Percentiles rank a stretch among this genome's conserved stretches.
Evolutionary conservation across 2,113 vertebrate genomes (phyloP).

Genomic region (Grus americana): DNA sequence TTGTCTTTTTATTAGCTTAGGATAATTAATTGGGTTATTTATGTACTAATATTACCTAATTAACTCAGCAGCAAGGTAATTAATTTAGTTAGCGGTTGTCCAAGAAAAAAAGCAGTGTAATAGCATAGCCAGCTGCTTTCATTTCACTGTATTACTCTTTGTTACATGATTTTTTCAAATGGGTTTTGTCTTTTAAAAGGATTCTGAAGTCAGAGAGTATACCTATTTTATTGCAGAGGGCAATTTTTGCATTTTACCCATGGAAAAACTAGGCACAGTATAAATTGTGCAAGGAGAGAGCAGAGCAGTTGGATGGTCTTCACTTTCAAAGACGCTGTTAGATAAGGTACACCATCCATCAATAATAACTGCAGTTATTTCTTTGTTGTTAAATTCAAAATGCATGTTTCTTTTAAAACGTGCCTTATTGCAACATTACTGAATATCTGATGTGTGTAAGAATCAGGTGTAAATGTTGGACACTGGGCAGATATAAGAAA

Average conservation of each 20-base stretch:
- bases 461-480: background rate
- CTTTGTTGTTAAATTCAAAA: background rate
- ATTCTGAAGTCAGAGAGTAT: background rate
- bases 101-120: background rate
- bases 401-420: background rate
- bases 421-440: background rate
- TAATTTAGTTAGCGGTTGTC: constrained; percentile 56
- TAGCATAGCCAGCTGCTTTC: constrained; percentile 18
- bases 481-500: background rate
- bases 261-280: background rate
- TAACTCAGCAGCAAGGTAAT: constrained; percentile 65
- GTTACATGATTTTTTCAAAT: constrained; percentile 8
- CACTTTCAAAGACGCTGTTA: background rate
- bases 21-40: constrained; percentile 73
- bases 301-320: background rate
- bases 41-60: constrained; percentile 74
- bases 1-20: constrained; percentile 69
- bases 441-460: background rate
- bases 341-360: background rate
- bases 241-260: constrained; percentile 1
- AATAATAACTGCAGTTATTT: background rate
- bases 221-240: constrained; percentile 26
- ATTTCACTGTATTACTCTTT: background rate
- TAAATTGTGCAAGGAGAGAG: background rate
- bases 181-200: background rate